Percentiles rank a stretch among this genome's conserved stretches.
Evolutionary conservation across 1,140 invertebrate genomes (phyloP).

Genomic region (Polypedilum vanderplanki): DNA sequence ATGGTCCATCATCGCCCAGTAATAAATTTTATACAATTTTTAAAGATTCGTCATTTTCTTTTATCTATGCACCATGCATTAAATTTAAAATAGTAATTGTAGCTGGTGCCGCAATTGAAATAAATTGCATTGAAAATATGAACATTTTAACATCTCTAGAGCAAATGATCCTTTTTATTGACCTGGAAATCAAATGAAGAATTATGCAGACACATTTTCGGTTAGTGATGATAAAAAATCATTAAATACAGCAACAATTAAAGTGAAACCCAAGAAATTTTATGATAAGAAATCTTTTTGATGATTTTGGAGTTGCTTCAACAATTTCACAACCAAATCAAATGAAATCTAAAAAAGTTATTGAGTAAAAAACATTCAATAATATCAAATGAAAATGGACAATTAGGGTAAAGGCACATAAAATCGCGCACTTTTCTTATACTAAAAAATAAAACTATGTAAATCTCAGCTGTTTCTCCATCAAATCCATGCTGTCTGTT

Average conservation of each 20-base stretch:
- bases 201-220: background rate
- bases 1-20: conserved; percentile 36
- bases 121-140: conserved; percentile 61
- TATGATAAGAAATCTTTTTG: background rate
- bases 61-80: conserved; percentile 68
- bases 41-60: conserved; percentile 46
- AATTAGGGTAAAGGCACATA: too few species aligned
- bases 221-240: background rate
- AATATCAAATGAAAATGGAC: background rate
- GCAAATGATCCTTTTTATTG: conserved; percentile 46
- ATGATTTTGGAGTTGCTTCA: conserved; percentile 9
- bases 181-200: background rate
- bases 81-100: conserved; percentile 58
- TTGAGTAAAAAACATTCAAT: background rate
- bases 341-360: background rate
- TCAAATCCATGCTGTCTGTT: too few species aligned
- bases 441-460: too few species aligned
- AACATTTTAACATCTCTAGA: conserved; percentile 50
- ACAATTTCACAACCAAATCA: background rate
- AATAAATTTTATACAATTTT: conserved; percentile 38
- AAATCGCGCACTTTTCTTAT: too few species aligned
- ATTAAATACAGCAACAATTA: background rate
- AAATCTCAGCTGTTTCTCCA: too few species aligned
- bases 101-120: conserved; percentile 67
- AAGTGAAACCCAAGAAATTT: background rate